A percentile compares a stretch with the other conserved stretches of the same genome.
Evolutionary conservation across 2,113 vertebrate species (phyloP).

Genomic region (Toxostoma redivivum): DNA sequence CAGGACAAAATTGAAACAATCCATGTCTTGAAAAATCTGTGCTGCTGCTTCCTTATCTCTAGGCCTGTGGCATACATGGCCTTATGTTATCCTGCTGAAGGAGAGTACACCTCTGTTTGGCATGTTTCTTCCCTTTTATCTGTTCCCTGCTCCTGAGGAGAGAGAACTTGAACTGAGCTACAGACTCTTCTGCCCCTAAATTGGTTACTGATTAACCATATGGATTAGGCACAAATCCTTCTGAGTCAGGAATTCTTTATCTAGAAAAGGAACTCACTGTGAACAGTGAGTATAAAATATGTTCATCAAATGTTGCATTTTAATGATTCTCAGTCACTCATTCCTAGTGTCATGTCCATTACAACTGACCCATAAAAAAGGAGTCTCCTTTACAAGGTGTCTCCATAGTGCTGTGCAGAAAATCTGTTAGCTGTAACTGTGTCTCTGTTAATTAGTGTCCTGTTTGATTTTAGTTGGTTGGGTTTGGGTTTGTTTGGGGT

Average conservation of each 20-base stretch:
- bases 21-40: neutral
- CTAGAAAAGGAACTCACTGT: slow-evolving; percentile 40
- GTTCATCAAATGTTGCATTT: neutral
- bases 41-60: neutral
- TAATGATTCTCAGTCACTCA: neutral
- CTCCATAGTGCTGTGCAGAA: neutral
- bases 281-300: neutral
- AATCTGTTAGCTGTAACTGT: neutral
- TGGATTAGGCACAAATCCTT: slow-evolving; percentile 69
- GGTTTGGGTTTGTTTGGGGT: neutral
- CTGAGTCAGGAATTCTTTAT: slow-evolving; percentile 71
- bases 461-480: neutral
- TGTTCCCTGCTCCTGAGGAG: slow-evolving; percentile 69
- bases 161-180: slow-evolving; percentile 73
- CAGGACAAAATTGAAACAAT: neutral
- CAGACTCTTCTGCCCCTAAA: slow-evolving; percentile 60
- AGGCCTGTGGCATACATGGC: neutral
- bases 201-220: slow-evolving; percentile 26
- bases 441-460: neutral
- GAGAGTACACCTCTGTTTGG: neutral
- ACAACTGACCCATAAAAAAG: neutral
- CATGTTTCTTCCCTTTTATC: slow-evolving; percentile 64
- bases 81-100: neutral
- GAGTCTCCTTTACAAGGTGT: neutral
- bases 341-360: neutral